Percentiles rank a stretch among this genome's conserved stretches.
phyloP scores from a whole-genome alignment of 1,140 invertebrate species.

The Achroia grisella region DNA sequence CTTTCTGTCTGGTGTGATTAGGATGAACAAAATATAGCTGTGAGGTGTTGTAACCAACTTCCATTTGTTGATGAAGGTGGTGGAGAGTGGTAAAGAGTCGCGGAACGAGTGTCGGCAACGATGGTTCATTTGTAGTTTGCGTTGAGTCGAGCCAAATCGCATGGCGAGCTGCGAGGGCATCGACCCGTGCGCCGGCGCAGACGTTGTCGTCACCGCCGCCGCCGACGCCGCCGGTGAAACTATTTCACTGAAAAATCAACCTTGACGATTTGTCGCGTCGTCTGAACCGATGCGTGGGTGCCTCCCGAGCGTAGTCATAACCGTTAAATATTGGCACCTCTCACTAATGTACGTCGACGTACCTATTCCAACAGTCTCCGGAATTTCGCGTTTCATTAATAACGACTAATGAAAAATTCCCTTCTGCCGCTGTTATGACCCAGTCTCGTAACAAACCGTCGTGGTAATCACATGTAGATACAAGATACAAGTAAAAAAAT shows the following conservation, averaged over 20 bases:
- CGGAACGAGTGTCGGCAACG: constrained; percentile 21
- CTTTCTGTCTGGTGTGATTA: background rate
- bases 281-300: constrained; percentile 57
- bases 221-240: constrained; percentile 51
- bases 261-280: constrained; percentile 65
- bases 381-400: constrained; percentile 2
- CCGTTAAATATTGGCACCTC: constrained; percentile 51
- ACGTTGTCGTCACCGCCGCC: constrained; percentile 43
- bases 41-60: background rate
- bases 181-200: constrained; percentile 54
- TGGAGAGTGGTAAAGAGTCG: constrained; percentile 1
- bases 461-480: too few species aligned
- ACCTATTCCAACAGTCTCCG: constrained; percentile 1
- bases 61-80: constrained; percentile 2
- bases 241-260: constrained; percentile 72
- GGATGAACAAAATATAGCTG: too few species aligned
- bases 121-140: constrained; percentile 39
- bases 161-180: constrained; percentile 44
- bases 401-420: background rate
- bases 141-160: constrained; percentile 48
- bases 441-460: too few species aligned
- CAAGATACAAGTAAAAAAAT: too few species aligned
- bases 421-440: too few species aligned
- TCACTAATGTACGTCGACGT: constrained; percentile 21
- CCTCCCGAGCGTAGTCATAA: constrained; percentile 45